Conservation (phyloP, 2,888 invertebrate species). For the Cerastis leucographa region DNA sequence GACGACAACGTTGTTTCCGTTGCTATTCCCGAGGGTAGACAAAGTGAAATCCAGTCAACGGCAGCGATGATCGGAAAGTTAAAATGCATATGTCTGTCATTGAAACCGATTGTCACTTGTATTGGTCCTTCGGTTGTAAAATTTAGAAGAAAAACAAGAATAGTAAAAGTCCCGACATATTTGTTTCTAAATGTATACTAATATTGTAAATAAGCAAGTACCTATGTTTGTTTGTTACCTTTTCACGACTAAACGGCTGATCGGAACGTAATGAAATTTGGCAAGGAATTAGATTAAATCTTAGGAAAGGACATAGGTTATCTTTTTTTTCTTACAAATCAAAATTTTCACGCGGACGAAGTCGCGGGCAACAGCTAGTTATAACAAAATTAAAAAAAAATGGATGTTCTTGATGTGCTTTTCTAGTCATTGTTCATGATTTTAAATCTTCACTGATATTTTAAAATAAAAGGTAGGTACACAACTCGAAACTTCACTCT, state of each 20-base stretch:
- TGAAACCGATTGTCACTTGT: neutral
- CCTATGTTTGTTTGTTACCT: no score
- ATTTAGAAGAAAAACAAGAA: neutral
- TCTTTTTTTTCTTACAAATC: no score
- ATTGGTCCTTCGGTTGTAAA: neutral
- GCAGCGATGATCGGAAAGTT: neutral
- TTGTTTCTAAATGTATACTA: neutral
- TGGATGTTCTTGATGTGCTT: neutral
- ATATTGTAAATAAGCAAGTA: no score
- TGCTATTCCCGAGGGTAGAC: neutral
- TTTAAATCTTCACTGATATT: neutral
- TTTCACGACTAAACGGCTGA: no score
- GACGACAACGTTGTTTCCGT: neutral
- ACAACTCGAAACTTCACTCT: neutral
- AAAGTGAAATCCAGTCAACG: neutral
- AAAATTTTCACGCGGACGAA: no score
- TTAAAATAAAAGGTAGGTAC: neutral
- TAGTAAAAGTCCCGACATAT: neutral
- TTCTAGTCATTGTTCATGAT: neutral
- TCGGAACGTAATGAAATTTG: no score
- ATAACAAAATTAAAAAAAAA: neutral
- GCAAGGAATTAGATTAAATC: no score
- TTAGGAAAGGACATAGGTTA: no score
- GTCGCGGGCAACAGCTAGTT: no score
- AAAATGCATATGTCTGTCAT: neutral